A percentile compares a stretch with the other conserved stretches of the same genome.
Evolutionary conservation across 2,113 vertebrate species (phyloP).

Genomic region (Hypanus sabinus): DNA sequence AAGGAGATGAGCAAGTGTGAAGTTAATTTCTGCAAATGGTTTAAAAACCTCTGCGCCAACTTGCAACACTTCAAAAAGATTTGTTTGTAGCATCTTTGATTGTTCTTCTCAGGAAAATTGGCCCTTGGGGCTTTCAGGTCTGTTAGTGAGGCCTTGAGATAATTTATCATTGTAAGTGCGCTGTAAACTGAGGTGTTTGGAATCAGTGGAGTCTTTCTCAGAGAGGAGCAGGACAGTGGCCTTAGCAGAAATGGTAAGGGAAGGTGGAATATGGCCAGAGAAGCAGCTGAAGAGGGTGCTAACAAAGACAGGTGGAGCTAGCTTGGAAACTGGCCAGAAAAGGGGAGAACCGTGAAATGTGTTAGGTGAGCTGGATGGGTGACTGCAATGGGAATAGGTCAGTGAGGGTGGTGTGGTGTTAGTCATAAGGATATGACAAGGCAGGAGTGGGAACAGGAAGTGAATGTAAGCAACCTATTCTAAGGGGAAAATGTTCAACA

Average conservation of each 20-base stretch:
- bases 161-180: neutral
- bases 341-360: too few species aligned
- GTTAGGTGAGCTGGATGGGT: too few species aligned
- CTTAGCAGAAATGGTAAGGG: neutral
- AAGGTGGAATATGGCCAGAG: neutral
- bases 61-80: neutral
- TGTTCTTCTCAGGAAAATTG: neutral
- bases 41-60: neutral
- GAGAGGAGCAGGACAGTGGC: neutral
- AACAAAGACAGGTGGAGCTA: too few species aligned
- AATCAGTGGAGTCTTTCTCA: neutral
- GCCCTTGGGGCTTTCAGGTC: neutral
- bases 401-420: too few species aligned
- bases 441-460: too few species aligned
- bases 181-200: neutral
- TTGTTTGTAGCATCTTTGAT: neutral
- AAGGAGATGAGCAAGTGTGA: too few species aligned
- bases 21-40: neutral
- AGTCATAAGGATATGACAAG: too few species aligned
- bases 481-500: too few species aligned
- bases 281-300: too few species aligned
- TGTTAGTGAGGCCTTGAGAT: neutral
- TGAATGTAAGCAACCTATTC: too few species aligned
- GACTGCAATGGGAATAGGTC: too few species aligned
- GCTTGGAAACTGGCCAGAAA: too few species aligned